A percentile compares a stretch with the other conserved stretches of the same genome.
These are phyloP conservation scores for Seriola dumerili DNA, from an alignment of 2,113 vertebrate species.

Conservation along the genomic window DNA sequence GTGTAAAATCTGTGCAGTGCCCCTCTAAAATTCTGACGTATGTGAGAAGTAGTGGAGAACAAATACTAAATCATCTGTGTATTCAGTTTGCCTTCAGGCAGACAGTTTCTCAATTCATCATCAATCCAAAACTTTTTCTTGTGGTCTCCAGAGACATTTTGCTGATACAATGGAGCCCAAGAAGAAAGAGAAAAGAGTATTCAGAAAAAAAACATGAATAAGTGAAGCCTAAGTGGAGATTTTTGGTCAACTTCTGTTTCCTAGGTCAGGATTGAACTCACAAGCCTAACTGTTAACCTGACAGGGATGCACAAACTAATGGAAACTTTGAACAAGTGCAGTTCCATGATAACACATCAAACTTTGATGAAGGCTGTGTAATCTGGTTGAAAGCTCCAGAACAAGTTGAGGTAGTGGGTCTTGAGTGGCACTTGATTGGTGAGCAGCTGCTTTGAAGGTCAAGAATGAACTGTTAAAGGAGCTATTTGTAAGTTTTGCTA, in stretches of 20 bases:
- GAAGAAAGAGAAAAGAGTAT: not conserved
- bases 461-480: not conserved
- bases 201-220: not conserved
- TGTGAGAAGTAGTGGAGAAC: slow-evolving; percentile 19
- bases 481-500: too few species aligned
- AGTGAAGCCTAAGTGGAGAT: not conserved
- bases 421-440: not conserved
- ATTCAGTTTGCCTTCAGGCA: slow-evolving; percentile 13
- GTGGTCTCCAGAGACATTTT: not conserved
- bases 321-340: not conserved
- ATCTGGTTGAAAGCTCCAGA: not conserved
- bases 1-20: not conserved
- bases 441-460: not conserved
- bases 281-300: not conserved
- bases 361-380: too few species aligned
- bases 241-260: not conserved
- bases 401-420: not conserved
- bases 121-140: slow-evolving; percentile 1
- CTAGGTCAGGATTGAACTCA: not conserved
- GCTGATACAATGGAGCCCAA: not conserved
- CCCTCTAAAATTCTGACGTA: slow-evolving; percentile 20
- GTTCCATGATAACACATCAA: not conserved
- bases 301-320: not conserved
- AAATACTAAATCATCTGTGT: slow-evolving; percentile 3
- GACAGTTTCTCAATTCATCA: not conserved